Base-by-base conservation (phyloP, 2,113 vertebrate genomes). In the Carassius gibelio region DNA sequence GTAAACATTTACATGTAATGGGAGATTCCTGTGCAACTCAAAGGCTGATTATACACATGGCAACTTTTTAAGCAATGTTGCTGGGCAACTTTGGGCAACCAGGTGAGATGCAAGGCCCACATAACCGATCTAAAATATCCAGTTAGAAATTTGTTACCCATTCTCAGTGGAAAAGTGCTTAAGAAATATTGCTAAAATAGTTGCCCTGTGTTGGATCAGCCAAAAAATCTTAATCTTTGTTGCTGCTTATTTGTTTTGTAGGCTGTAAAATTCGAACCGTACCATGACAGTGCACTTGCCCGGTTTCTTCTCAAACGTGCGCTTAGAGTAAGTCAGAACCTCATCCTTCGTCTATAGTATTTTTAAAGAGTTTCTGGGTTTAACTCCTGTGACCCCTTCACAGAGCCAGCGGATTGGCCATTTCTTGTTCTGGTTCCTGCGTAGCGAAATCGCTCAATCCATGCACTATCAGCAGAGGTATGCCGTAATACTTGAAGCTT, bases 221-320 rank as follows among this genome's bases (percentile, higher is more conserved):
- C 52, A 19, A 36, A 10, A 8, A 77, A 77, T 19, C 2, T 15
- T 57, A 23, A 26, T 55, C 14, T 5, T 71, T 71, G 21, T 74
- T 48, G 3, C 15, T 74, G 34, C 8, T 69, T 38, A 59, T 69
- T 76, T 64, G 19, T 75, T 5, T 86, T 26, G 0, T 89, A 99
- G 98, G 98, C 98, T 42, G 97, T 99, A 77, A 99, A 99, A 90
- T 99, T 99, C 93, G 98, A 99, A 90, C 98, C 98, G 0, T 99
- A 99, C 89, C 98, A 99, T 82, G 98, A 99, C 94, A 98, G 98
- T 0, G 96, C 97, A 10, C 95, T 99, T 75, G 97, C 97, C 89
- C 94, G 98, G 90, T 99, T 99, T 89, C 94, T 99, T 75, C 94
- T 99, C 81, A 98, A 97, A 90, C 95, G 97, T 82, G 97, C 96